These are phyloP conservation scores for Macaria liturata DNA, from an alignment of 2,888 invertebrate genomes.

Conservation along the genomic window DNA sequence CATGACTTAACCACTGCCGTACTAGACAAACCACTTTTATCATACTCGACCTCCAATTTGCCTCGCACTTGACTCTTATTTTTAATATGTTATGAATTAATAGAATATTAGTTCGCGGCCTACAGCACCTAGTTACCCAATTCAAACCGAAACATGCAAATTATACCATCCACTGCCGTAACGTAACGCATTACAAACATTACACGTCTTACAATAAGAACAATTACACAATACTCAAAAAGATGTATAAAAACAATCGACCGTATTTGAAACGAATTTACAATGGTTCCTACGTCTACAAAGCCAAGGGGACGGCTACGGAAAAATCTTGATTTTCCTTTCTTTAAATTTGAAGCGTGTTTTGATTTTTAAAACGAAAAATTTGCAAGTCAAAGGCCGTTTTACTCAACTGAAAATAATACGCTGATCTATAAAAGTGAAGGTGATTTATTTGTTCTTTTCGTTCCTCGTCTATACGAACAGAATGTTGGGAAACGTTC, in stretches of 20 bases:
- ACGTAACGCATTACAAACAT: constrained; percentile 20
- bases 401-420: too few relatives aligned
- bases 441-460: too few relatives aligned
- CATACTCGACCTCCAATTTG: too few relatives aligned
- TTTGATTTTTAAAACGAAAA: constrained; percentile 6
- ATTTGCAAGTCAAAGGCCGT: neutral
- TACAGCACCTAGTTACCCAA: constrained; percentile 5
- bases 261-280: constrained; percentile 13
- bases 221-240: constrained; percentile 17
- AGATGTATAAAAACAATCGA: constrained; percentile 11
- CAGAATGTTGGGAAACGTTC: too few relatives aligned
- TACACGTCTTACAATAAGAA: constrained; percentile 14
- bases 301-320: neutral
- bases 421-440: too few relatives aligned
- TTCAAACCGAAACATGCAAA: constrained; percentile 18
- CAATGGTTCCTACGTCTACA: constrained; percentile 6
- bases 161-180: constrained; percentile 13
- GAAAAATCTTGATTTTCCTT: neutral
- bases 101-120: too few relatives aligned
- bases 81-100: too few relatives aligned
- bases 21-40: too few relatives aligned
- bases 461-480: too few relatives aligned
- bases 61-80: too few relatives aligned
- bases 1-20: too few relatives aligned
- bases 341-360: neutral